These are phyloP conservation scores for Cheirogaleus medius DNA, from an alignment of 2,113 vertebrate genomes.

Conservation along the genomic window DNA sequence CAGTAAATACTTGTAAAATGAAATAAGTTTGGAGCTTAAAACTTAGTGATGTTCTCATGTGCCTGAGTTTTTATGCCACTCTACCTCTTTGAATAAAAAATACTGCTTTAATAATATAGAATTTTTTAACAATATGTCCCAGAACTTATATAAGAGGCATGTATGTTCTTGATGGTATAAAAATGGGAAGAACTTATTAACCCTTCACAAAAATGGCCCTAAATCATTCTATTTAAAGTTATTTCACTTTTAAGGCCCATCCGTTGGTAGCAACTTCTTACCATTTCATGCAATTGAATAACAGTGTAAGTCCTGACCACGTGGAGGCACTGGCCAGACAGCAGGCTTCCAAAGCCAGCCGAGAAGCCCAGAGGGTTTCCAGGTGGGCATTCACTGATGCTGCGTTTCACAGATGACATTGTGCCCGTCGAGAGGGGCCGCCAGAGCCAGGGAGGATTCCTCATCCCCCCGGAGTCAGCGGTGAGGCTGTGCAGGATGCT, in stretches of 20 bases:
- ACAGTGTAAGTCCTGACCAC: not conserved
- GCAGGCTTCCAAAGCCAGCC: not conserved
- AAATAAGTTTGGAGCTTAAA: not conserved
- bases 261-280: not conserved
- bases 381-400: not conserved
- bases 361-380: not conserved
- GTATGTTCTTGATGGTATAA: not conserved
- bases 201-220: not conserved
- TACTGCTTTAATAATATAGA: no score
- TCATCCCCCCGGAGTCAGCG: not conserved
- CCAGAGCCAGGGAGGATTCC: not conserved
- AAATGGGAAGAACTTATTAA: not conserved
- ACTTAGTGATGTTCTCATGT: not conserved
- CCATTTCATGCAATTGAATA: not conserved
- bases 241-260: not conserved
- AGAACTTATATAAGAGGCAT: not conserved
- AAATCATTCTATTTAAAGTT: not conserved
- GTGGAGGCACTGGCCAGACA: not conserved
- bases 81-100: not conserved
- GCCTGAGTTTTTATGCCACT: not conserved
- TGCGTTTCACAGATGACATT: not conserved
- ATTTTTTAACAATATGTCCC: not conserved
- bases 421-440: not conserved
- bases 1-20: not conserved
- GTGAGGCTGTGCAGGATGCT: no score